Evolutionary conservation across 1,140 invertebrate genomes (phyloP).

Genomic region (Diabrotica virgifera): DNA sequence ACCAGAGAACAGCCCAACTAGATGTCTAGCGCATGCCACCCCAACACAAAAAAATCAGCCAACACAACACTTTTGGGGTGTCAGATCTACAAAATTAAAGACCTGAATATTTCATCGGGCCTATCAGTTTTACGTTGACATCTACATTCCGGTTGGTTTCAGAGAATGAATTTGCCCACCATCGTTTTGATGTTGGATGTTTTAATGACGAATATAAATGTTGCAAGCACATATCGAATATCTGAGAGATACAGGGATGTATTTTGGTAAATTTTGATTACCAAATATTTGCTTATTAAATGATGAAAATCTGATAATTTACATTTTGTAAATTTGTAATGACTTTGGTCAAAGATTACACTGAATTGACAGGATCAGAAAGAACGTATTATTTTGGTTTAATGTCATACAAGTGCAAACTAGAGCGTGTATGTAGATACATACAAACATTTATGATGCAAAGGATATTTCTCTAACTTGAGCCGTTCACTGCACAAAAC

Average conservation of each 20-base stretch:
- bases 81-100: not conserved
- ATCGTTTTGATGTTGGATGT: slow-evolving; percentile 5
- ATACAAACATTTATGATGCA: too few species aligned
- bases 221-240: slow-evolving; percentile 11
- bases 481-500: too few species aligned
- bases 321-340: too few species aligned
- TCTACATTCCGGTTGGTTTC: slow-evolving; percentile 7
- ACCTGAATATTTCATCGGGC: not conserved
- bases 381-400: too few species aligned
- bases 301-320: too few species aligned
- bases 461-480: too few species aligned
- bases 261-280: not conserved
- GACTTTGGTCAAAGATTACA: too few species aligned
- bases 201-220: slow-evolving; percentile 14
- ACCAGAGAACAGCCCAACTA: not conserved
- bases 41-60: not conserved
- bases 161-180: not conserved
- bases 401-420: too few species aligned
- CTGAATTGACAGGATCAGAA: too few species aligned
- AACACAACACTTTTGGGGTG: not conserved
- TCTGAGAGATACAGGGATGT: not conserved
- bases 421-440: too few species aligned
- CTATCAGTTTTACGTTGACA: slow-evolving; percentile 5
- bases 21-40: not conserved
- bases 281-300: too few species aligned